Base-by-base conservation (phyloP, 1,140 invertebrate genomes). In the Lepidurus arcticus region DNA sequence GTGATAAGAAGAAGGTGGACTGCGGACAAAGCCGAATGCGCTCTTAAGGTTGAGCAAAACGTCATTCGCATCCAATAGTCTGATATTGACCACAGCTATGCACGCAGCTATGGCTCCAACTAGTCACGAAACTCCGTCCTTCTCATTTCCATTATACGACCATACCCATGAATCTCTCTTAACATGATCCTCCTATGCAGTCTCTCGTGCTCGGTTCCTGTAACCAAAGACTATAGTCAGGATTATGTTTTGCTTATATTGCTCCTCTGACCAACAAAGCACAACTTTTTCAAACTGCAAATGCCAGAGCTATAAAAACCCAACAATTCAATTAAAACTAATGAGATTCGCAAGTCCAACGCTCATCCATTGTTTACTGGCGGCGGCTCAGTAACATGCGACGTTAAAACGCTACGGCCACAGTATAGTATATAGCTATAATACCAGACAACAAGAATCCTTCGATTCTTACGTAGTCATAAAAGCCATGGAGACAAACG, bases 1-100 rank as follows among this genome's bases (percentile, higher is more conserved):
- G 53, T 65, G 53, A 65, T 65, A 65, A 65, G 53, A 65, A 65
- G 53, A 65, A 65, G 53, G 53, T n/a, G 53, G 53, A 65, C 53
- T 16, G 53, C 53, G 53, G 53, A 65, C 53, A 65, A 65, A 65
- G 53, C 53, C 53, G 53, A 65, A 21, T 11, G 21, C 34, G n/a
- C 53, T 65, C 21, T 65, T 21, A 0, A 21, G 9, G 53, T 7
- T 13, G 21, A 13, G 1, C 53, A 21, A 16, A 65, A 65, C 53
- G 53, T 65, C 53, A 65, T 65, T 65, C 53, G 53, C 21, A 65
- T 21, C 53, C 53, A 65, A 65, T 21, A 21, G 9, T 65, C 21
- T 65, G 21, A 65, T 65, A n/a, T 21, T 9, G 53, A 65, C 53
- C 53, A 65, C 16, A 65, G 53, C 6, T 65, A n/a, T 65, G 53